Evolutionary conservation across 1,140 invertebrate species (phyloP).

Genomic region (Neomicropteryx cornuta): DNA sequence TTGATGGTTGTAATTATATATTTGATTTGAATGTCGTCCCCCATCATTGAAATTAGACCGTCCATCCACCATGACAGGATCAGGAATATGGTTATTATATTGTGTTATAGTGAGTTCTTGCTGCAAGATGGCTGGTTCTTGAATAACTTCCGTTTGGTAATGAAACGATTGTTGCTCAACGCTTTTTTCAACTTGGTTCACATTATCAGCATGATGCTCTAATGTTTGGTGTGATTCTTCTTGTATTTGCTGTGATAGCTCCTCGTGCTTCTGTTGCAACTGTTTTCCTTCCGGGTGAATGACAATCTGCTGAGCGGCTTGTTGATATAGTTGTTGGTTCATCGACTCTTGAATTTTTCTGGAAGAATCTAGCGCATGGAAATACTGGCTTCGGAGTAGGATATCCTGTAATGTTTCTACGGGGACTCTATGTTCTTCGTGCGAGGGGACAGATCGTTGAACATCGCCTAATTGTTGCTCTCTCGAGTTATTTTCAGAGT

Average conservation of each 20-base stretch:
- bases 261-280: no score
- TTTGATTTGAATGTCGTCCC: slow-evolving; percentile 1
- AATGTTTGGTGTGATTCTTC: no score
- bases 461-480: slow-evolving; percentile 9
- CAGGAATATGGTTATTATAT: no score
- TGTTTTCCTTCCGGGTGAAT: slow-evolving; percentile 15
- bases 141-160: no score
- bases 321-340: slow-evolving; percentile 22
- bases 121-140: no score
- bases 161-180: no score
- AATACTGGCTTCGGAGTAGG: slow-evolving; percentile 20
- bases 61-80: no score
- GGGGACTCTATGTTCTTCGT: background rate
- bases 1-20: background rate
- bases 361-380: slow-evolving; percentile 20
- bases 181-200: no score
- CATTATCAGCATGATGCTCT: slow-evolving; percentile 11
- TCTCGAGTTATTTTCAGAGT: slow-evolving; percentile 9
- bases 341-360: slow-evolving; percentile 24
- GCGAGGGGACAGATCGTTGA: slow-evolving; percentile 6
- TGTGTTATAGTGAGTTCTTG: no score
- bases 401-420: slow-evolving; percentile 5
- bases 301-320: slow-evolving; percentile 16
- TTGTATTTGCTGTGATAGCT: slow-evolving; percentile 16
- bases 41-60: no score